These are phyloP conservation scores for Notolepis coatsorum DNA, from an alignment of 2,797 vertebrate species.

Conservation along the genomic window DNA sequence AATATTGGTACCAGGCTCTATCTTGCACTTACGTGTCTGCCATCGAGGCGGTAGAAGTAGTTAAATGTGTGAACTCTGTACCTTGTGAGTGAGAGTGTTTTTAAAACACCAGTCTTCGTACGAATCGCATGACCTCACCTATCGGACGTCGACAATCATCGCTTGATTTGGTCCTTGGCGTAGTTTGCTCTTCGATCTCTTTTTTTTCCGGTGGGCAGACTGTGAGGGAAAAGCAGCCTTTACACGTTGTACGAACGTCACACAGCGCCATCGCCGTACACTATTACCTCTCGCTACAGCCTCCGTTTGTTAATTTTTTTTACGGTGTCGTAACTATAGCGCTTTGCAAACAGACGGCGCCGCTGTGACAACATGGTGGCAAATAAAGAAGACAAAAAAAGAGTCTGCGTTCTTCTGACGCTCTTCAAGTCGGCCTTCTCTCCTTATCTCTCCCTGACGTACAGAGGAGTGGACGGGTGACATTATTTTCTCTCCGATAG, in stretches of 20 bases:
- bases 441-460: conserved; percentile 3
- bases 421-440: not conserved
- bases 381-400: conserved; percentile 28
- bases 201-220: too few species aligned
- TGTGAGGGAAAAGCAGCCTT: conserved; percentile 47
- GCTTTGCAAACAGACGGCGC: conserved; percentile 54
- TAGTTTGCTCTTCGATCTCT: too few species aligned
- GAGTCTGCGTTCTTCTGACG: not conserved
- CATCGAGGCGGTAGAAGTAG: too few species aligned
- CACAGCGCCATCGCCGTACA: conserved; percentile 59
- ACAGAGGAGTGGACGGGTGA: conserved; percentile 36
- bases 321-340: conserved; percentile 64
- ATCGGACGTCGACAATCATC: conserved; percentile 10
- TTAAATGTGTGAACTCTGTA: not conserved
- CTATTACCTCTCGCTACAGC: conserved; percentile 70
- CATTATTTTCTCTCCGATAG: conserved; percentile 24
- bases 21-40: too few species aligned
- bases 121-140: too few species aligned
- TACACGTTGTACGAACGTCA: conserved; percentile 66
- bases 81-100: not conserved
- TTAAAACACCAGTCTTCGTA: too few species aligned
- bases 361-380: conserved; percentile 32
- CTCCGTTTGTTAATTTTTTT: too few species aligned
- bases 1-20: too few species aligned
- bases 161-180: not conserved